phyloP scores from a whole-genome alignment of 2,113 vertebrate species.

The Catagonus wagneri region DNA sequence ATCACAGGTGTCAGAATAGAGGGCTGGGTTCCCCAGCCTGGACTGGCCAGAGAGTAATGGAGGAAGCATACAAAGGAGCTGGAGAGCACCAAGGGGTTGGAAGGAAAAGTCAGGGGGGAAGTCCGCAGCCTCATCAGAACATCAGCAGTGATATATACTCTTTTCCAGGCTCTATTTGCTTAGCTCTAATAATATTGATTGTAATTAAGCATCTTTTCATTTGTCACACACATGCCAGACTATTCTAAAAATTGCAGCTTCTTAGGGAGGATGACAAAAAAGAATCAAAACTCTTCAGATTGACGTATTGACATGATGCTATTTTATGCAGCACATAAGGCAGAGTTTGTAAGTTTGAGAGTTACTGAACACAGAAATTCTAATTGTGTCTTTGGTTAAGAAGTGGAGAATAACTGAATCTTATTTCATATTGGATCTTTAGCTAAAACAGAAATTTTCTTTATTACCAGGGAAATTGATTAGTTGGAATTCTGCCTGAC shows the following conservation, averaged over 20 bases:
- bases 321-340: not conserved
- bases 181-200: not conserved
- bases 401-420: not conserved
- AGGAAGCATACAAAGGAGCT: accelerated
- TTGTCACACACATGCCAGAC: not conserved
- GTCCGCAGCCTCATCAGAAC: not conserved
- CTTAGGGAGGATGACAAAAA: not conserved
- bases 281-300: not conserved
- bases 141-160: not conserved
- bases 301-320: not conserved
- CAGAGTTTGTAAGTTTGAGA: not conserved
- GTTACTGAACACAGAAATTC: not conserved
- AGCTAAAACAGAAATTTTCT: not conserved
- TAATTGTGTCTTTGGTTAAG: not conserved
- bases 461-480: not conserved
- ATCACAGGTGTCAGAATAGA: not conserved
- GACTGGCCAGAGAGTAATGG: not conserved
- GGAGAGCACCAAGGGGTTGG: not conserved
- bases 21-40: not conserved
- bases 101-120: no score
- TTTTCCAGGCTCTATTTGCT: not conserved
- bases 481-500: not conserved
- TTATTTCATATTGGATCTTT: not conserved
- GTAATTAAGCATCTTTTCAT: not conserved
- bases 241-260: not conserved